Evolutionary conservation across 2,113 vertebrate genomes (phyloP), one percentile per base, ranked within the genome.

Genomic region (Girardinichthys multiradiatus): DNA sequence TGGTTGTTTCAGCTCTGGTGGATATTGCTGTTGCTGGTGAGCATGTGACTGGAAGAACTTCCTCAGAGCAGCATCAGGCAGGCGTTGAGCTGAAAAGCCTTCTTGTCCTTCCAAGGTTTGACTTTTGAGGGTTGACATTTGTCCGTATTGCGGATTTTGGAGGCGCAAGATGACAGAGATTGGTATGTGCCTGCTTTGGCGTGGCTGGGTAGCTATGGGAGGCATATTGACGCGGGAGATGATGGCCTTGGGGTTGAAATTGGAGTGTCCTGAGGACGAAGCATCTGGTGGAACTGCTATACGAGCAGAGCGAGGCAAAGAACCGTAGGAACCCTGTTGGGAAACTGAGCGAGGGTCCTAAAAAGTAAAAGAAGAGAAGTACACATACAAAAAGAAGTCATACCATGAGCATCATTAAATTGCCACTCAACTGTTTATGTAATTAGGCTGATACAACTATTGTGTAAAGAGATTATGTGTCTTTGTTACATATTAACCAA

Each of bases 81-180:
- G 79, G 14, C 64, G 80, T 62, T 88, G 89, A 12, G 33, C 8
- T 24, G 31, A 24, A 57, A 65, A 58, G 15, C 87, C 74, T 7
- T 51, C 61, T 29, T 85, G 83, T 12, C 35, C 74, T 57, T 68
- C 89, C 28, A 69, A 26, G 21, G 27, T 31, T 21, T 35, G 68
- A 24, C 86, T 79, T 21, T 79, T 73, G 21, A 0, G 35, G 15
- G 28, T 4, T 9, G n/a, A 0, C 42, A 45, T 17, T 45, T 45
- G 42, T 45, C 42, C 42, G 19, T 45, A 45, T 1, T 45, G 17
- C 15, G 42, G 42, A 45, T 45, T 45, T 17, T 97, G 95, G 42
- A 96, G 93, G 62, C 94, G 94, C 93, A 97, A 95, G 75, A 97
- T 96, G 90, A 97, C 94, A 14, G 96, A 97, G 54, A 97, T 95